Evolutionary conservation across 1,140 invertebrate genomes (phyloP), one percentile per base, ranked within the genome.

Genomic region (Achatina immaculata): DNA sequence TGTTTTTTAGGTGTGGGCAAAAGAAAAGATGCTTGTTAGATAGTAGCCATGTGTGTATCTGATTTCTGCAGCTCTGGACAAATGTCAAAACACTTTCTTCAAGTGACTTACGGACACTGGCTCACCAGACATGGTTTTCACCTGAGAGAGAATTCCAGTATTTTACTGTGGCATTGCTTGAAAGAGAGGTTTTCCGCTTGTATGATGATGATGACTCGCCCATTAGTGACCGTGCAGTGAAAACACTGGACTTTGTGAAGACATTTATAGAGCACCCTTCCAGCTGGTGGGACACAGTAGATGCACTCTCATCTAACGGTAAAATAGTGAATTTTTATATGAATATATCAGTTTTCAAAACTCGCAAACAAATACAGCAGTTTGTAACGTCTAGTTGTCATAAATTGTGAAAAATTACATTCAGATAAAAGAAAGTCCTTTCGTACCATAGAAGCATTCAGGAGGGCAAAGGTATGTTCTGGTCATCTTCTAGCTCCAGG

Each of bases 271-370:
- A 45, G 0, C n/a, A 65, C 31, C 43, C 38, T 19, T 80, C 82
- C 58, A 84, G 83, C 71, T 84, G 83, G 83, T 84, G 83, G 83
- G 83, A 84, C 34, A 82, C 83, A 31, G 83, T 84, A 0, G 83
- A 84, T 72, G 31, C 48, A 28, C 55, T 84, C 31, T 76, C 83
- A n/a, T 3, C 31, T 36, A 84, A 80, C 48, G 78, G 83, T 84
- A 77, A 43, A 38, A 11, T 48, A 42, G 11, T 19, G 31, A 24
- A 34, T 16, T 28, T 36, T 24, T 19, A 51, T 36, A 72, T 11
- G 55, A 28, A 28, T 16, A 80, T 19, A 19, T 4, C 14, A 48
- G 11, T 21, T 71, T 31, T 19, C 6, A 0, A 71, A 42, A 71
- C 24, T 3, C 28, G 34, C 34, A n/a, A n/a, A n/a, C n/a, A n/a